Conservation (phyloP, 2,797 vertebrate species). For the Rhinatrema bivittatum region DNA sequence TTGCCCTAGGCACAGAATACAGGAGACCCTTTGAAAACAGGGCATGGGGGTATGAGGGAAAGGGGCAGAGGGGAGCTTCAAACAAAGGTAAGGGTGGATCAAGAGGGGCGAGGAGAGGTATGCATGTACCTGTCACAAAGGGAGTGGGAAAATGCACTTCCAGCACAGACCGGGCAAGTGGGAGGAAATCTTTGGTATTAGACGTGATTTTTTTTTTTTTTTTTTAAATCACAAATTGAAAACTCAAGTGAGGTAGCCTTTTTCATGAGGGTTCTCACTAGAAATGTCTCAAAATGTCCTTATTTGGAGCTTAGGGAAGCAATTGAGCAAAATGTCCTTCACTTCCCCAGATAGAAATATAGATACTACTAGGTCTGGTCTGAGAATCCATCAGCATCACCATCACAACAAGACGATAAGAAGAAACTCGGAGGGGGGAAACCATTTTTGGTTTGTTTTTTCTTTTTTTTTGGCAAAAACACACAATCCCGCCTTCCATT, state of each 20-base stretch:
- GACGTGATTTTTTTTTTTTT: conserved; percentile 91
- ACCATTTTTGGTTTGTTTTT: conserved; percentile 39
- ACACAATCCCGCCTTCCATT: conserved; percentile 5
- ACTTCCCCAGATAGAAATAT: conserved; percentile 4
- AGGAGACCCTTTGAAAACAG: background rate
- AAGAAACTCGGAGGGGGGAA: conserved; percentile 9
- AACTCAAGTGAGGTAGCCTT: conserved; percentile 94
- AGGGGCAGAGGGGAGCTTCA: background rate
- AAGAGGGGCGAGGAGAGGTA: background rate
- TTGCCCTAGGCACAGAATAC: background rate
- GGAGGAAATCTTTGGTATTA: conserved; percentile 97
- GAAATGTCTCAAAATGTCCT: conserved; percentile 69
- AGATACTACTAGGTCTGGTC: conserved; percentile 32
- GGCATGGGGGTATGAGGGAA: no score
- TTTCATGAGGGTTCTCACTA: conserved; percentile 82
- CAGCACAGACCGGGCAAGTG: conserved; percentile 82
- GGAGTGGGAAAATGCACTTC: conserved; percentile 38
- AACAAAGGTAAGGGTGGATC: conserved; percentile 10
- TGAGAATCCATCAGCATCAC: conserved; percentile 29
- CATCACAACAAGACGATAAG: conserved; percentile 51
- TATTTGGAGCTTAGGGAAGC: conserved; percentile 46
- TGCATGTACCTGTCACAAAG: background rate
- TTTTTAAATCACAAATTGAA: conserved; percentile 88
- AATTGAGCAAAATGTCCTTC: background rate
- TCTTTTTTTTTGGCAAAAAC: conserved; percentile 31